Base-by-base conservation (phyloP, 2,797 vertebrate genomes). In the Squalus acanthias region DNA sequence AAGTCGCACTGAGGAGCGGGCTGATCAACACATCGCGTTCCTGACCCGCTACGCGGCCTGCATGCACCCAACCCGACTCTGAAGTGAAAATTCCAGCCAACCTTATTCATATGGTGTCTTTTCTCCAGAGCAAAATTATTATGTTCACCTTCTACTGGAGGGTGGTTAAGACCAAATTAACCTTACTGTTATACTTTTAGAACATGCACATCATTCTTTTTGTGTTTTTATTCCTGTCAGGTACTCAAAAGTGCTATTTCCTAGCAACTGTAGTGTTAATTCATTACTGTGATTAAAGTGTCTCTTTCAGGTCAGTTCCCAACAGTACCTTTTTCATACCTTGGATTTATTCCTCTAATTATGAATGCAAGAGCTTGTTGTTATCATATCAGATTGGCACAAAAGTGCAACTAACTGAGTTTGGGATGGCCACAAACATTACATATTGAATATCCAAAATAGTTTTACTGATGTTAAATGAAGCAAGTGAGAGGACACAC, bases 231-330 rank as follows among this genome's bases (percentile, higher is more conserved):
- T 88, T 88, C 87, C 24, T 88, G 20, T 88, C 89, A 92, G 89
- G 89, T n/a, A 12, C 89, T 46, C 82, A 85, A 1, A 46, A 50
- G 20, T 85, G 39, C 17, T 26, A 92, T 92, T 91, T 63, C 89
- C 89, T 92, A 65, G 89, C 89, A 92, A 92, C 50, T 63, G 60
- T 92, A 65, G n/a, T 92, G 33, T 92, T 92, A 92, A 88, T 65
- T 92, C 89, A n/a, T 63, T 92, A 29, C 57, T 20, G n/a, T 92
- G 89, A 92, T 92, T 63, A 65, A 92, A 92, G 60, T n/a, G 60
- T 92, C 57, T n/a, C 5, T 33, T 92, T 92, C 60, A 65, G 89
- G 89, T 92, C 89, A 92, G 63, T 92, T 60, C 63, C n/a, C 29
- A 92, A 65, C 57, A 92, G 46, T 29, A 24, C 22, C 24, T 88